Conservation (phyloP, 2,888 invertebrate species). For the Caenorhabditis plicata region DNA sequence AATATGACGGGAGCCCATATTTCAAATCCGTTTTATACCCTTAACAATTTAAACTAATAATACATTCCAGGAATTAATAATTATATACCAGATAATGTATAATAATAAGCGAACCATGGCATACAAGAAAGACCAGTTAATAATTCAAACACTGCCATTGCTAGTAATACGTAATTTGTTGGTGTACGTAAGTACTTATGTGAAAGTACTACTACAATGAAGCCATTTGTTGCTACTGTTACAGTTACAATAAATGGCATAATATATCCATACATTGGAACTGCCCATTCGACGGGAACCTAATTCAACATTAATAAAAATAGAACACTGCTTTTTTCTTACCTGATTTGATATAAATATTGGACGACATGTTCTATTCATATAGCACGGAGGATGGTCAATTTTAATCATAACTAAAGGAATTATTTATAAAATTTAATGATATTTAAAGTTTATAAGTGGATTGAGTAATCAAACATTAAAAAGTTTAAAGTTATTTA, state of each 20-base stretch:
- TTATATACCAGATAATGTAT: conserved; percentile 53
- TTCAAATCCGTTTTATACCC: conserved; percentile 50
- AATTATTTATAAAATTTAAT: no score
- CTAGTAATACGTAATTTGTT: conserved; percentile 60
- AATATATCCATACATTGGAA: conserved; percentile 61
- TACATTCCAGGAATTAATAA: background rate
- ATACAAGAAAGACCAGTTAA: conserved; percentile 59
- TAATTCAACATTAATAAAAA: no score
- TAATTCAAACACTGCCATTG: conserved; percentile 61
- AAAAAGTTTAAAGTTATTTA: no score
- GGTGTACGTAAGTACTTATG: conserved; percentile 60
- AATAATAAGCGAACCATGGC: conserved; percentile 65
- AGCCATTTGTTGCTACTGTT: conserved; percentile 58
- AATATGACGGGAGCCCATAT: conserved; percentile 55
- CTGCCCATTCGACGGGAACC: conserved; percentile 59
- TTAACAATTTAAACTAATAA: conserved; percentile 13
- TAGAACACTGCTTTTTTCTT: background rate
- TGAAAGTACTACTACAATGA: conserved; percentile 60
- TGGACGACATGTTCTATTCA: conserved; percentile 44
- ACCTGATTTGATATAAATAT: conserved; percentile 46
- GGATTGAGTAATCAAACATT: no score
- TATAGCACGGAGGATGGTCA: conserved; percentile 40
- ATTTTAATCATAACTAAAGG: no score
- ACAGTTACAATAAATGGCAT: conserved; percentile 62
- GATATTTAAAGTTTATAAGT: no score